phyloP scores from a whole-genome alignment of 1,140 invertebrate genomes.

The Trichomalopsis sarcophagae region DNA sequence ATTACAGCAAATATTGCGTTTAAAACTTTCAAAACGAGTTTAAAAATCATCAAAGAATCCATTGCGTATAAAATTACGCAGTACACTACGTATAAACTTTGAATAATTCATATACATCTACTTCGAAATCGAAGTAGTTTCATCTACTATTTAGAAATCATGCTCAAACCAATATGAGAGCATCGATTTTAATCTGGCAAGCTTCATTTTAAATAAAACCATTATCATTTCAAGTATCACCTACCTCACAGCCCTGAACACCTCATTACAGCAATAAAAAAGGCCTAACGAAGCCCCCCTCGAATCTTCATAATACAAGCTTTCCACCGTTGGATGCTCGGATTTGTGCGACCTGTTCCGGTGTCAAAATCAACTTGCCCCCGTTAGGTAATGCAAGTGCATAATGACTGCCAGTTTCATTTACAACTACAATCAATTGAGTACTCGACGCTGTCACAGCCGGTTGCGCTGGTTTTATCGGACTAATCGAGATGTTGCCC shows the following conservation, averaged over 20 bases:
- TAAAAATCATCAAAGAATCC: too few species aligned
- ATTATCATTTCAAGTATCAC: neutral
- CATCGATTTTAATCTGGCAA: too few species aligned
- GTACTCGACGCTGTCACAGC: conserved; percentile 51
- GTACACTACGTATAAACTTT: too few species aligned
- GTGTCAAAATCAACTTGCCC: conserved; percentile 71
- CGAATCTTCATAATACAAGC: conserved; percentile 63
- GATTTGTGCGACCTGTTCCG: conserved; percentile 72
- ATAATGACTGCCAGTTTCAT: conserved; percentile 73
- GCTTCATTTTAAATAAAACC: too few species aligned
- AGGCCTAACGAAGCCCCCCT: neutral
- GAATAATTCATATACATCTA: too few species aligned
- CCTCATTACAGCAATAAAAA: neutral
- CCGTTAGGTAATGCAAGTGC: conserved; percentile 70
- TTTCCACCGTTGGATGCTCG: conserved; percentile 71
- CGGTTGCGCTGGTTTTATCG: conserved; percentile 61
- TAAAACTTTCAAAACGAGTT: too few species aligned
- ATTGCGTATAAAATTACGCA: too few species aligned
- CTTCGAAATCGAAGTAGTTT: too few species aligned
- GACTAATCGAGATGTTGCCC: conserved; percentile 71
- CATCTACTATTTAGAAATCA: too few species aligned
- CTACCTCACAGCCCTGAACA: neutral
- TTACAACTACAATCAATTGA: conserved; percentile 71
- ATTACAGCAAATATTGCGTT: too few species aligned
- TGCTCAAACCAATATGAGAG: too few species aligned